Evolutionary conservation across 1,140 invertebrate species (phyloP).

Genomic region (Drosophila pachea): DNA sequence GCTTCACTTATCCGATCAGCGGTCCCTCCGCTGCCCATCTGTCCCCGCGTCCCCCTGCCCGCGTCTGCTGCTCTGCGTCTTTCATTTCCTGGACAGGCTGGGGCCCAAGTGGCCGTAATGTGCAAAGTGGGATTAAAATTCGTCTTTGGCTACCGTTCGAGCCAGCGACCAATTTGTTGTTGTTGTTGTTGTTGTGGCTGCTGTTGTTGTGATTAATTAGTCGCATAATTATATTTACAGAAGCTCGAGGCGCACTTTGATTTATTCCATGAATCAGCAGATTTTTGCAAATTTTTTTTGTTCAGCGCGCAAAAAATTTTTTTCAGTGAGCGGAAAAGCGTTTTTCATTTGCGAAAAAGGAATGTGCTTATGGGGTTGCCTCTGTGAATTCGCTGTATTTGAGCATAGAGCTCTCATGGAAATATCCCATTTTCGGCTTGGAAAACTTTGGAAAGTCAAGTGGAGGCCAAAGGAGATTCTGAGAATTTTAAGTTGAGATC

Average conservation of each 20-base stretch:
- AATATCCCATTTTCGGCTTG: too few relatives aligned
- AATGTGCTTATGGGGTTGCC: too few relatives aligned
- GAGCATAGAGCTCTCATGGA: too few relatives aligned
- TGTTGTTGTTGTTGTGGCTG: constrained; percentile 15
- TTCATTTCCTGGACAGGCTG: constrained; percentile 3
- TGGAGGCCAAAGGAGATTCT: too few relatives aligned
- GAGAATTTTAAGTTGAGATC: too few relatives aligned
- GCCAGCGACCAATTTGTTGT: constrained; percentile 3
- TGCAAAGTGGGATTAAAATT: constrained; percentile 53
- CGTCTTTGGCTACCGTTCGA: constrained; percentile 38
- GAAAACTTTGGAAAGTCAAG: too few relatives aligned
- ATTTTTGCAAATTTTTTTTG: constrained; percentile 9
- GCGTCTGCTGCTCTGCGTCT: neutral
- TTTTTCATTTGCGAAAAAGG: too few relatives aligned
- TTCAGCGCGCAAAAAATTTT: neutral
- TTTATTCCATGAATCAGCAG: constrained; percentile 45
- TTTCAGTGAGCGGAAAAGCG: too few relatives aligned
- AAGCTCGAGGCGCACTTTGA: constrained; percentile 31
- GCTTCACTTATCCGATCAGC: too few relatives aligned
- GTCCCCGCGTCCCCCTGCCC: neutral
- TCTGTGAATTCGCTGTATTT: neutral
- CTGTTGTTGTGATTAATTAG: constrained; percentile 49
- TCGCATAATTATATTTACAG: constrained; percentile 64
- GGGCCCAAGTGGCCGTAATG: constrained; percentile 48
- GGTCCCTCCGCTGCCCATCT: neutral